phyloP scores from a whole-genome alignment of 2,113 vertebrate genomes.

The Larimichthys crocea region DNA sequence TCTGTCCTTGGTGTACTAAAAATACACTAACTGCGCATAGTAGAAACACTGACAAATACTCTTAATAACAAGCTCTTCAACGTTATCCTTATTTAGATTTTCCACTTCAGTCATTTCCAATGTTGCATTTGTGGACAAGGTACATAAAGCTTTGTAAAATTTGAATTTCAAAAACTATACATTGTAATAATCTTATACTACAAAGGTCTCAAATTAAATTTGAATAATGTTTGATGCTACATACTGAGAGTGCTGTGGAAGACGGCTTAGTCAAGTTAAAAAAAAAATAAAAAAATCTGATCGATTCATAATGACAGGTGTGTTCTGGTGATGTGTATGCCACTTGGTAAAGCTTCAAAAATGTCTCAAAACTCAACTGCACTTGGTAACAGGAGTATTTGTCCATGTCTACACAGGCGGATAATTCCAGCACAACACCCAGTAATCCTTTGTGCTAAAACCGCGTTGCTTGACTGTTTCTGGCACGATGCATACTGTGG shows the following conservation, averaged over 20 bases:
- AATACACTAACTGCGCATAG: constrained; percentile 54
- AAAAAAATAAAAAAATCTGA: no score
- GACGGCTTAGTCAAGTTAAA: no score
- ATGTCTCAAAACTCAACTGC: constrained; percentile 29
- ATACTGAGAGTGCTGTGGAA: constrained; percentile 2
- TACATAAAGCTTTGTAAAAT: constrained; percentile 37
- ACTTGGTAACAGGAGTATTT: constrained; percentile 29
- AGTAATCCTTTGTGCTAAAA: constrained; percentile 48
- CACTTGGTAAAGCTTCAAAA: background rate
- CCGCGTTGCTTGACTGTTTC: constrained; percentile 6
- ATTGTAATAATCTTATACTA: background rate
- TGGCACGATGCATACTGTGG: background rate
- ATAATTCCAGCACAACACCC: constrained; percentile 44
- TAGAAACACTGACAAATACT: constrained; percentile 13
- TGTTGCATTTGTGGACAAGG: constrained; percentile 22
- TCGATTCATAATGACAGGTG: background rate
- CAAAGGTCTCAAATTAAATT: background rate
- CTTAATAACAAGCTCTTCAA: constrained; percentile 42
- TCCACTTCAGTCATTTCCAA: background rate
- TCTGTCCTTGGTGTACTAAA: constrained; percentile 65
- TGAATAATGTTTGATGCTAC: background rate
- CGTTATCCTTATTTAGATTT: constrained; percentile 14
- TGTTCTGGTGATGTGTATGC: background rate
- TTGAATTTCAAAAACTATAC: constrained; percentile 16
- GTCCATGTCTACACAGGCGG: constrained; percentile 47